These are phyloP conservation scores for Mus spicilegus DNA, from an alignment of 2,113 vertebrate genomes.

Conservation along the genomic window DNA sequence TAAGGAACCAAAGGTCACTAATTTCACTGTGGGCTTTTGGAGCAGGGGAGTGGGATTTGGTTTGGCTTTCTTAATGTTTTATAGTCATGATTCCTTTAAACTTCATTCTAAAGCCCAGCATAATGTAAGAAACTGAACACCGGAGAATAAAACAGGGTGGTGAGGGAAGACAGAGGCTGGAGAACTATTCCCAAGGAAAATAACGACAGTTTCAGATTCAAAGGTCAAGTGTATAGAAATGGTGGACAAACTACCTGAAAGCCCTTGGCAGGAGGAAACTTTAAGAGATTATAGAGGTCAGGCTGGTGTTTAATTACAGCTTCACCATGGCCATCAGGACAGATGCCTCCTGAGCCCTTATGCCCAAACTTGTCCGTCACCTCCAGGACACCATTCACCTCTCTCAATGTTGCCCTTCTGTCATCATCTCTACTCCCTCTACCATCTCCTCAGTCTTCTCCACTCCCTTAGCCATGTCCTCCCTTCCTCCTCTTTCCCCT, in stretches of 20 bases:
- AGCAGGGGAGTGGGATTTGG: too few species aligned
- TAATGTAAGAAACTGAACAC: neutral
- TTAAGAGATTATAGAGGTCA: neutral
- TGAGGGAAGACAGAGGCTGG: neutral
- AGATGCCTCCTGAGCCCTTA: neutral
- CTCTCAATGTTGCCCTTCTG: neutral
- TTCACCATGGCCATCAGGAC: neutral
- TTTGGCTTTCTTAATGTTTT: neutral
- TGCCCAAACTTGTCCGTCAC: neutral
- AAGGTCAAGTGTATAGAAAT: neutral
- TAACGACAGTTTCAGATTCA: slow-evolving; percentile 17
- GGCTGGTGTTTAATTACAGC: neutral
- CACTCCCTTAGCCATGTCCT: neutral
- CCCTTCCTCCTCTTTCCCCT: neutral
- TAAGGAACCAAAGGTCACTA: neutral
- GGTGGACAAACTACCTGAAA: slow-evolving; percentile 33
- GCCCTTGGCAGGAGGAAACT: neutral
- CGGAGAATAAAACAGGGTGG: neutral
- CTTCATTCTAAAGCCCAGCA: slow-evolving; percentile 10
- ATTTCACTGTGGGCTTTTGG: neutral
- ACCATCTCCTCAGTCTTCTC: neutral
- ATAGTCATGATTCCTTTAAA: neutral
- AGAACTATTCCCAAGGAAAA: neutral
- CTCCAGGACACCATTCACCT: neutral
- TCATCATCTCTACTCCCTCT: too few species aligned